Conservation (phyloP, 1,140 invertebrate species). For the Eulimnadia texana region DNA sequence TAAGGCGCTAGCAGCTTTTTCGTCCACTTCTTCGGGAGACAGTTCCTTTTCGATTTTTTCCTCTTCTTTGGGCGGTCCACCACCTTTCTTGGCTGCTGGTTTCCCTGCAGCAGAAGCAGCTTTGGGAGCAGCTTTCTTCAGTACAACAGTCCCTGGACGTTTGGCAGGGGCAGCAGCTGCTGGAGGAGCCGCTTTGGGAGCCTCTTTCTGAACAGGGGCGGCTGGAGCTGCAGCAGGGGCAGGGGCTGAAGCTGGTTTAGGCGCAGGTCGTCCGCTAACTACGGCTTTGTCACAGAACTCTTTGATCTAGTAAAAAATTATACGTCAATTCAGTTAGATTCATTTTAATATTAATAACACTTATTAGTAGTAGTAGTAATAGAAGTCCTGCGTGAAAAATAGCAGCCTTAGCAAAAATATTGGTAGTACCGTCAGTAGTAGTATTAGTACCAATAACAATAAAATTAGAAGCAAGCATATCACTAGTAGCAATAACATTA, state of each 20-base stretch:
- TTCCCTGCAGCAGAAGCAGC: constrained; percentile 10
- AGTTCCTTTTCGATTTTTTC: constrained; percentile 31
- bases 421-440: too few species aligned
- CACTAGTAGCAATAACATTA: too few species aligned
- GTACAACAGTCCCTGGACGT: constrained; percentile 19
- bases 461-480: too few species aligned
- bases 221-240: constrained; percentile 38
- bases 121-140: constrained; percentile 20
- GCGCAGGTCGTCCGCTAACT: constrained; percentile 39
- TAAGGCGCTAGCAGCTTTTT: constrained; percentile 46
- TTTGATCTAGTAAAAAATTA: constrained; percentile 49
- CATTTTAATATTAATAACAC: background rate
- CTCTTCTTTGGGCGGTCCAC: constrained; percentile 25
- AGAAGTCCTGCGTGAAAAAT: background rate
- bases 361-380: background rate
- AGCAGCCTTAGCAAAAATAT: too few species aligned
- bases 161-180: constrained; percentile 26
- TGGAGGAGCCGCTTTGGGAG: constrained; percentile 22
- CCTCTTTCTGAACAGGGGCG: constrained; percentile 23
- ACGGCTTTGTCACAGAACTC: constrained; percentile 86
- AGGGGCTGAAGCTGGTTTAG: constrained; percentile 37
- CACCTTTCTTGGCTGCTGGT: constrained; percentile 23
- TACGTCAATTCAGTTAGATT: constrained; percentile 1
- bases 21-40: constrained; percentile 51
- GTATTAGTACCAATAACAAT: too few species aligned